phyloP scores from a whole-genome alignment of 2,888 invertebrate genomes.

The Fissipunctia ypsillon region DNA sequence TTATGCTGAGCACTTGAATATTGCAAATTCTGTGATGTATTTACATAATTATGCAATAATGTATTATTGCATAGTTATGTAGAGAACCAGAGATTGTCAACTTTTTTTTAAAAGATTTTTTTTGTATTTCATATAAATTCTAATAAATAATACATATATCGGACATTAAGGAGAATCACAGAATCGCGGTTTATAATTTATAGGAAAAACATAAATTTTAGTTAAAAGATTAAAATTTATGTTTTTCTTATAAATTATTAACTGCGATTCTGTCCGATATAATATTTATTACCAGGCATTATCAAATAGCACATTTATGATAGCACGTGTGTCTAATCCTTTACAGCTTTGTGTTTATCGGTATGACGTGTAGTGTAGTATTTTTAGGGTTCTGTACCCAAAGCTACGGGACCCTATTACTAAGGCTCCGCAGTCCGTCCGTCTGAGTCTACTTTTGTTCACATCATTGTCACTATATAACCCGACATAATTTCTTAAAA shows the following conservation, averaged over 20 bases:
- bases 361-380: not conserved
- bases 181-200: too few species aligned
- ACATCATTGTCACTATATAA: too few species aligned
- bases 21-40: not conserved
- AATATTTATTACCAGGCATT: constrained; percentile 13
- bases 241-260: not conserved
- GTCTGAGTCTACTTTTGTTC: too few species aligned
- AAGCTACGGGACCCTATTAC: too few species aligned
- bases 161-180: too few species aligned
- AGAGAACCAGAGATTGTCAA: not conserved
- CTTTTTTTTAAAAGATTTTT: not conserved
- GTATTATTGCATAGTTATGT: not conserved
- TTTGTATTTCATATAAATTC: not conserved
- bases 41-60: too few species aligned
- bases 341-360: constrained; percentile 17
- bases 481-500: too few species aligned
- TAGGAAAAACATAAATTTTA: too few species aligned
- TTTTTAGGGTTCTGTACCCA: too few species aligned
- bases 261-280: constrained; percentile 3
- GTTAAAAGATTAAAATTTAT: not conserved
- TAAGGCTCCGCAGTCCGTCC: too few species aligned
- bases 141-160: too few species aligned
- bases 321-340: constrained; percentile 13
- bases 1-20: not conserved
- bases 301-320: constrained; percentile 23